Base-by-base conservation (phyloP, 2,113 vertebrate species). In the Passer montanus region DNA sequence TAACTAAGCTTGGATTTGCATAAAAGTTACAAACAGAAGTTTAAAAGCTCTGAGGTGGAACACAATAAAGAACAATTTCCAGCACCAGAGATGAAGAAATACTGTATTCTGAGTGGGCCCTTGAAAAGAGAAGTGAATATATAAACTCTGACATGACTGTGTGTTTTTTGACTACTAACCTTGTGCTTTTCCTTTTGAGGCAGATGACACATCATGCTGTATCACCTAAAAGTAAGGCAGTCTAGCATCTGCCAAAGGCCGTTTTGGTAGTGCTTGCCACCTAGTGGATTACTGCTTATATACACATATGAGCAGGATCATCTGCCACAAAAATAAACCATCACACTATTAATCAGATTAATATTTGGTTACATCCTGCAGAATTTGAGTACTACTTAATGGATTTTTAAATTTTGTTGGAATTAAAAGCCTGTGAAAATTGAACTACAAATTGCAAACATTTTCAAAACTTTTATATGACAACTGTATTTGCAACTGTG, bases 221-320 rank as follows among this genome's bases (percentile, higher is more conserved):
- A 23, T 77, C 15, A 44, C 27, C 26, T 67, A 43, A 70, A 90
- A 78, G 35, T 30, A 75, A 18, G 33, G 37, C 47, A 43, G 68
- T 66, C 6, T 33, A 26, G 16, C 27, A 35, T 58, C 35, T 95
- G 50, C 41, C 53, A 67, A 60, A 78, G 72, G 74, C 67, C 13
- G 2, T 75, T 74, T 60, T 79, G 93, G 90, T 77, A 64, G 69
- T 96, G 96, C 93, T 97, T 95, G 97, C 97, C 97, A 98, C 84
- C 97, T 98, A 58, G 97, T 97, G 98, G 97, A 72, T 87, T 52
- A 17, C 66, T 95, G 3, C 41, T 55, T 56, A 20, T 76, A 28
- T 78, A 44, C 30, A 78, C 56, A 22, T 27, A 27, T 4, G 33
- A 74, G 46, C 80, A 78, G 46, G n/a, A 69, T 77, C 13, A 12